A percentile compares a stretch with the other conserved stretches of the same genome.
These are phyloP conservation scores for Syngnathus floridae DNA, from an alignment of 2,113 vertebrate species.

Conservation along the genomic window DNA sequence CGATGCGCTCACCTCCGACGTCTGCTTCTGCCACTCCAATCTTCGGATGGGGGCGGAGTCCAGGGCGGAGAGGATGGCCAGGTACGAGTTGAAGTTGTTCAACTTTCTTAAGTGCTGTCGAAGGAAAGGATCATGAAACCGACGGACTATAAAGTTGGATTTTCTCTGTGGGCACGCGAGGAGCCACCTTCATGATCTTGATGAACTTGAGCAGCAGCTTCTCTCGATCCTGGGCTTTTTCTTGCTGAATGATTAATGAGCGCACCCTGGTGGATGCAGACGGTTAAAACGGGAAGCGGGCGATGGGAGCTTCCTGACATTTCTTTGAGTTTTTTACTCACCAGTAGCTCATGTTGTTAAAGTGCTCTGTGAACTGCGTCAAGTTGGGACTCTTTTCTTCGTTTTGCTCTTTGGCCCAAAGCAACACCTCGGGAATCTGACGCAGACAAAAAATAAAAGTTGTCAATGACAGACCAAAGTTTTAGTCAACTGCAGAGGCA, in stretches of 20 bases:
- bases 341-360: conserved; percentile 99
- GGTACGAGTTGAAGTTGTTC: conserved; percentile 98
- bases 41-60: conserved; percentile 96
- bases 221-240: conserved; percentile 95
- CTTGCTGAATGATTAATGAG: conserved; percentile 95
- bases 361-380: conserved; percentile 99
- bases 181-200: conserved; percentile 96
- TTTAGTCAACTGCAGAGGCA: neutral
- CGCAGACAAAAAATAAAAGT: neutral
- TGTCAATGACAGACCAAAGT: no score
- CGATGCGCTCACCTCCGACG: conserved; percentile 83
- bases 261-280: conserved; percentile 79
- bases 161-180: neutral
- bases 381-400: conserved; percentile 98
- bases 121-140: neutral
- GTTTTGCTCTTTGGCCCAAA: conserved; percentile 99
- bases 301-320: no score
- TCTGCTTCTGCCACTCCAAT: conserved; percentile 98
- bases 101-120: conserved; percentile 91
- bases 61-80: conserved; percentile 95
- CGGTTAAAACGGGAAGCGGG: neutral
- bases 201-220: conserved; percentile 96
- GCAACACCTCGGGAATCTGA: conserved; percentile 94
- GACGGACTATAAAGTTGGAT: neutral
- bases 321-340: conserved; percentile 49